Conservation (phyloP, 92 coral and sea anemone genomes). For the Phenganax stokvisi region DNA sequence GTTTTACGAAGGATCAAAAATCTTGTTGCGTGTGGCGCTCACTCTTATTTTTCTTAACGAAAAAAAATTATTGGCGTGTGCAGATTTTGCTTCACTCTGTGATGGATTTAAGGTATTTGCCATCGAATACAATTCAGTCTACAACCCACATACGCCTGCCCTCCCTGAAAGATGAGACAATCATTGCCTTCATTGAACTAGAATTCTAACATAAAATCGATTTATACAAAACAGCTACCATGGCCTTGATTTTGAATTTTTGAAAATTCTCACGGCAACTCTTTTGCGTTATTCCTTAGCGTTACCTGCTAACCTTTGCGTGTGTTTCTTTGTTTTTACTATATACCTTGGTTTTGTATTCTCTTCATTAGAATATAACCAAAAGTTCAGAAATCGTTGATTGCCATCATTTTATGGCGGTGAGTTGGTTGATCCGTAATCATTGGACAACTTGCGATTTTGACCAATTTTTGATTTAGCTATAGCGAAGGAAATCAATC, state of each 20-base stretch:
- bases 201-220: too few species aligned
- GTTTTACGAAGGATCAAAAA: slow-evolving; percentile 94
- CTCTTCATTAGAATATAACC: slow-evolving; percentile 61
- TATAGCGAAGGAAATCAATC: too few species aligned
- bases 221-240: too few species aligned
- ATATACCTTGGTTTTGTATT: background rate
- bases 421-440: slow-evolving; percentile 14
- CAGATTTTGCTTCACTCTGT: slow-evolving; percentile 70
- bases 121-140: background rate
- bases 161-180: too few species aligned
- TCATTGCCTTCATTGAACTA: too few species aligned
- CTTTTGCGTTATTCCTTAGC: too few species aligned
- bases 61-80: slow-evolving; percentile 59
- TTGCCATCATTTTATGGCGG: slow-evolving; percentile 95
- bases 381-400: slow-evolving; percentile 76
- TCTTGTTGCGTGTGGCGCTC: slow-evolving; percentile 79
- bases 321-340: background rate
- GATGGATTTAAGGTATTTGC: slow-evolving; percentile 69
- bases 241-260: too few species aligned
- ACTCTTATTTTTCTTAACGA: slow-evolving; percentile 69
- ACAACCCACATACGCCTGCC: too few species aligned
- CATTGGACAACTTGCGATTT: too few species aligned
- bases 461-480: too few species aligned
- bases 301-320: background rate
- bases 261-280: too few species aligned